A percentile compares a stretch with the other conserved stretches of the same genome.
phyloP scores from a whole-genome alignment of 2,888 invertebrate genomes.

The Tenthredo livida region DNA sequence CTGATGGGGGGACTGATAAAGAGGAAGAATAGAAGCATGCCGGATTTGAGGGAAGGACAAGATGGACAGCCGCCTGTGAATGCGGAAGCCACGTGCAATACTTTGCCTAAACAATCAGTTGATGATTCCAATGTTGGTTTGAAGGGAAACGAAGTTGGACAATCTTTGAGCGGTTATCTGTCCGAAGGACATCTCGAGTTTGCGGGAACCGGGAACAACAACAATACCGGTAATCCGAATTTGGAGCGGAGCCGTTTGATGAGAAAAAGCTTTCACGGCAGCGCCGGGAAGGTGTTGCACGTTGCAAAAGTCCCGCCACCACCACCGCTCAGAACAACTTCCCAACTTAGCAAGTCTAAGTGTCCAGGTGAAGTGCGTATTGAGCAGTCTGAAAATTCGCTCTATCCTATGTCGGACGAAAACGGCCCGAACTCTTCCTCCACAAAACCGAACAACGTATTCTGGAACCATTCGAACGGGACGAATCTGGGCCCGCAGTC shows the following conservation, averaged over 20 bases:
- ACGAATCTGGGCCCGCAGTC: constrained; percentile 62
- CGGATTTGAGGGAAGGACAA: constrained; percentile 91
- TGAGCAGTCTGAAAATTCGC: constrained; percentile 73
- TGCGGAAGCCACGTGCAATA: constrained; percentile 72
- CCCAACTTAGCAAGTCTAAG: constrained; percentile 88
- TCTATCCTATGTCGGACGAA: constrained; percentile 63
- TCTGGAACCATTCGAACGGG: constrained; percentile 71
- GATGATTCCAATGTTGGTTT: constrained; percentile 89
- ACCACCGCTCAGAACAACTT: constrained; percentile 92
- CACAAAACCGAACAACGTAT: constrained; percentile 63
- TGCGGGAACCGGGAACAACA: constrained; percentile 78
- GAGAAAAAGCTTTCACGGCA: constrained; percentile 94
- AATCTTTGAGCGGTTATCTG: constrained; percentile 88
- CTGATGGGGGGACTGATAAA: constrained; percentile 94
- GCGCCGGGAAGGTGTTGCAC: constrained; percentile 89
- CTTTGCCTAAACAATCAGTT: constrained; percentile 78
- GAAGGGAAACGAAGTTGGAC: constrained; percentile 82
- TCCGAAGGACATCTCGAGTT: constrained; percentile 94
- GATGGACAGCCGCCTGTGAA: constrained; percentile 79
- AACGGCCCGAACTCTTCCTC: constrained; percentile 57
- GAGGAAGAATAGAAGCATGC: constrained; percentile 94
- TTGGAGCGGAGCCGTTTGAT: constrained; percentile 92
- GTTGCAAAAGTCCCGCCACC: constrained; percentile 92
- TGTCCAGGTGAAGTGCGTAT: constrained; percentile 80
- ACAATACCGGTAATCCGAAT: constrained; percentile 87